Evolutionary conservation across 2,113 vertebrate species (phyloP).

Genomic region (Apodemus speciosus): DNA sequence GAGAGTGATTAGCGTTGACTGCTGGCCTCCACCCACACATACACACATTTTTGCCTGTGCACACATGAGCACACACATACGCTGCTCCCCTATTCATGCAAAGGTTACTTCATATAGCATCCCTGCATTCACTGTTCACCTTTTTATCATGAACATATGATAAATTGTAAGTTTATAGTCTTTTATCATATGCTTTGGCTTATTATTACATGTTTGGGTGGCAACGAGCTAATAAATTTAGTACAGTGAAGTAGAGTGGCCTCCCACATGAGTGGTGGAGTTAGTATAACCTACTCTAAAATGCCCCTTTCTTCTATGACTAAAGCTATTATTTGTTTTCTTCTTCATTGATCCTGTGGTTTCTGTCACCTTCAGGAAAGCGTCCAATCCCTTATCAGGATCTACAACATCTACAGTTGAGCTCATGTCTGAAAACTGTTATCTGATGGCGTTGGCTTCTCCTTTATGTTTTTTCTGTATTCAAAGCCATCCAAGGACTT

Average conservation of each 20-base stretch:
- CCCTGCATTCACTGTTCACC: background rate
- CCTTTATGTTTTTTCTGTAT: background rate
- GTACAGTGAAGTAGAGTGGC: fast-evolving
- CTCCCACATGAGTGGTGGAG: background rate
- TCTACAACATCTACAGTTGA: background rate
- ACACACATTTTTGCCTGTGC: background rate
- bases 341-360: background rate
- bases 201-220: background rate
- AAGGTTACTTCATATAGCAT: background rate
- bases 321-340: background rate
- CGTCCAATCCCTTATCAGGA: background rate
- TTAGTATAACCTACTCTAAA: fast-evolving
- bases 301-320: background rate
- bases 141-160: background rate
- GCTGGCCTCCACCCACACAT: background rate
- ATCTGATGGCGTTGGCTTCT: background rate
- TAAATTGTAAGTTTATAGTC: background rate
- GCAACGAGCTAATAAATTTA: background rate
- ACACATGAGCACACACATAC: background rate
- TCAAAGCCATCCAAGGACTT: background rate
- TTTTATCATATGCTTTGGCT: background rate
- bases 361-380: background rate
- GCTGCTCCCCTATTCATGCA: background rate
- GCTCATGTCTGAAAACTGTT: background rate
- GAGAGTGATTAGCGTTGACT: background rate